These are phyloP conservation scores for Apotomis betuletana DNA, from an alignment of 2,888 invertebrate genomes.

Conservation along the genomic window DNA sequence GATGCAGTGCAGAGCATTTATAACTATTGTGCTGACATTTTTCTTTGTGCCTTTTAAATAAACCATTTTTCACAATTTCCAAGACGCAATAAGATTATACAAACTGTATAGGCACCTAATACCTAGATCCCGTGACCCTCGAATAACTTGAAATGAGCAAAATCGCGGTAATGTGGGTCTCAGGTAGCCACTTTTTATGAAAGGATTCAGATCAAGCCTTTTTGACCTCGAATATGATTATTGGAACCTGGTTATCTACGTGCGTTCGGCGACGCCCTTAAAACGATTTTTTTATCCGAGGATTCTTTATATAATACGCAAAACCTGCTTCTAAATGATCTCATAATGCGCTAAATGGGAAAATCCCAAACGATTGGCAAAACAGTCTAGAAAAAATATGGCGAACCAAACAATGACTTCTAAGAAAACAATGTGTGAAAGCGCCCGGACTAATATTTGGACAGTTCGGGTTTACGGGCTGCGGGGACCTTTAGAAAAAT, in stretches of 20 bases:
- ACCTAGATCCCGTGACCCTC: constrained; percentile 47
- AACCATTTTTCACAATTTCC: constrained; percentile 13
- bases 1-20: constrained; percentile 13
- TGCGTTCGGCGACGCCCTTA: constrained; percentile 32
- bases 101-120: constrained; percentile 9
- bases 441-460: constrained; percentile 42
- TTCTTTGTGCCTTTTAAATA: constrained; percentile 12
- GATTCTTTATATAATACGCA: neutral
- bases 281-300: neutral
- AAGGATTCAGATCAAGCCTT: constrained; percentile 51
- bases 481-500: constrained; percentile 39
- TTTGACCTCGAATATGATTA: constrained; percentile 57
- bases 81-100: constrained; percentile 22
- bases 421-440: constrained; percentile 37
- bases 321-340: neutral
- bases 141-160: constrained; percentile 59
- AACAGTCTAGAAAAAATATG: constrained; percentile 43
- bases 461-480: constrained; percentile 39
- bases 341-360: constrained; percentile 27
- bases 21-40: constrained; percentile 18
- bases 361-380: constrained; percentile 10
- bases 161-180: constrained; percentile 50
- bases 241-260: constrained; percentile 63
- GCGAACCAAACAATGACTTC: constrained; percentile 32
- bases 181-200: constrained; percentile 60